Base-by-base conservation (phyloP, 2,888 invertebrate species). In the Deilephila elpenor region DNA sequence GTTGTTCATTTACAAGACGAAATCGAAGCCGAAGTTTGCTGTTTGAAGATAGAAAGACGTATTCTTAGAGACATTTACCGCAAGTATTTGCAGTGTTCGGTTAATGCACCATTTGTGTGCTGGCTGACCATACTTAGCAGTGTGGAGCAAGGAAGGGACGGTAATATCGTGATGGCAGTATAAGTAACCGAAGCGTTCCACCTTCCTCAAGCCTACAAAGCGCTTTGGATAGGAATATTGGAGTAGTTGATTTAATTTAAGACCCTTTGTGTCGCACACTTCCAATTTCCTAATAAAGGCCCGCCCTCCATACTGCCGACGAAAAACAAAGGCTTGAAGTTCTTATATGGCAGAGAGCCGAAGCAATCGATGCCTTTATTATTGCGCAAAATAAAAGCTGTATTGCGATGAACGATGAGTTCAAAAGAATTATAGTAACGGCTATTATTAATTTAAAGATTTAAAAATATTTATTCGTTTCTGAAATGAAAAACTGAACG, bases 171-270 rank as follows among this genome's bases (percentile, higher is more conserved):
- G 76, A 78, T 79, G 78, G 75, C 76, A 25, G 56, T 34, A 37
- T 56, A 72, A 72, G 59, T 67, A 59, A 59, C 11, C 14, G 37
- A 53, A 72, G 29, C 34, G 83, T 76, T 78, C 82, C 80, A 83
- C 82, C 82, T 83, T 83, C 82, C 83, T 80, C 74, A 78, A 79
- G 80, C 80, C 83, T 82, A 87, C 87, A 86, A 86, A 88, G 88
- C 88, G 80, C 84, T 87, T 83, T 51, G 44, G 82, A 78, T 82
- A 88, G 86, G 89, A 90, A 89, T 91, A 92, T 91, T 88, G 87
- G 86, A 85, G 82, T 85, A 86, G 86, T 89, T 89, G 91, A 91
- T 93, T 93, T 91, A 92, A 92, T 92, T 91, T 90, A 89, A 89
- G 89, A 81, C 88, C 91, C 90, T 92, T 92, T 92, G 89, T 90